These are phyloP conservation scores for Cladopsammia gracilis DNA, from an alignment of 64 coral and sea anemone species.

Conservation along the genomic window DNA sequence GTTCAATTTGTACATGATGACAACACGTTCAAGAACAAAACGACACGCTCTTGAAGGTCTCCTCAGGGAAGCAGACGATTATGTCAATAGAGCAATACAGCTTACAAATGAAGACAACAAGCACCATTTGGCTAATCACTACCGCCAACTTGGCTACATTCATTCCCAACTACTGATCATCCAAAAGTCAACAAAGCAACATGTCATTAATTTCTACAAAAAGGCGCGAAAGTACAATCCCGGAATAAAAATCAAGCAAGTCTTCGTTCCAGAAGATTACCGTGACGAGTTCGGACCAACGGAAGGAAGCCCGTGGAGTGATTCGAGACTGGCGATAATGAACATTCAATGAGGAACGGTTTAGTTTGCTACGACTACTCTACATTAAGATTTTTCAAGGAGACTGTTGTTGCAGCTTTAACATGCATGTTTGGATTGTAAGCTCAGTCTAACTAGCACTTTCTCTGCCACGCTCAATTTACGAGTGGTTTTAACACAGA, in stretches of 20 bases:
- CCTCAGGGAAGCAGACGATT: conserved; percentile 59
- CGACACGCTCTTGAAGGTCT: conserved; percentile 23
- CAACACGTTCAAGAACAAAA: background rate
- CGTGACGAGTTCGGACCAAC: background rate
- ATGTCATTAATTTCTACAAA: conserved; percentile 19
- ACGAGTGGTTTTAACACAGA: too few relatives aligned
- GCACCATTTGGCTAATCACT: conserved; percentile 56
- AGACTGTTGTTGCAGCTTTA: too few relatives aligned
- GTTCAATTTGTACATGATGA: background rate
- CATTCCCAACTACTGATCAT: conserved; percentile 21
- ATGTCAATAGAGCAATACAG: conserved; percentile 67
- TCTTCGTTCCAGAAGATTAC: conserved; percentile 42
- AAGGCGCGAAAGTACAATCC: conserved; percentile 69
- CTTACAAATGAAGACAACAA: conserved; percentile 68
- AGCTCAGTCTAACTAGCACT: too few relatives aligned
- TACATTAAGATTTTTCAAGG: too few relatives aligned
- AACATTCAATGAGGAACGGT: too few relatives aligned
- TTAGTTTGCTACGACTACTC: too few relatives aligned
- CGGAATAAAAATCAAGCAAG: conserved; percentile 45
- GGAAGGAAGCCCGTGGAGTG: too few relatives aligned
- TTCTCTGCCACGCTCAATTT: too few relatives aligned
- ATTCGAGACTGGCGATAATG: too few relatives aligned
- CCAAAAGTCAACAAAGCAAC: conserved; percentile 47
- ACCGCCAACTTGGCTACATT: conserved; percentile 83
- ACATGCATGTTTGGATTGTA: too few relatives aligned